Conservation (phyloP, 2,113 vertebrate species). For the Micronycteris hirsuta region DNA sequence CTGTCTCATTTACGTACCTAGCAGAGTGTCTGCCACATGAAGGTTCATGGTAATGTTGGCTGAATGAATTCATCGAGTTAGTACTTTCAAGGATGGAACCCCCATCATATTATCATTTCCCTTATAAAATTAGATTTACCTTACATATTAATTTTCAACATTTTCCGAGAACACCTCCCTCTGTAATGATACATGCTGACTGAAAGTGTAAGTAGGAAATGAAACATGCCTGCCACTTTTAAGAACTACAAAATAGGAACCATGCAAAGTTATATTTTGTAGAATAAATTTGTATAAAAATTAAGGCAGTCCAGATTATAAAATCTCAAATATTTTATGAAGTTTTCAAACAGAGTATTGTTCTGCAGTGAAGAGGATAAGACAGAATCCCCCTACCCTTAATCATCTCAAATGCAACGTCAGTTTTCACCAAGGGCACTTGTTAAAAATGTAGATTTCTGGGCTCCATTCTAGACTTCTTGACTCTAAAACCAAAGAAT, state of each 20-base stretch:
- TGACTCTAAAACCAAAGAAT: conserved; percentile 36
- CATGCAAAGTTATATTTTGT: not conserved
- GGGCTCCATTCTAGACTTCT: not conserved
- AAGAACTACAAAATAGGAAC: conserved; percentile 48
- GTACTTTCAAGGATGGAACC: not conserved
- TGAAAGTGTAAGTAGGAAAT: conserved; percentile 49
- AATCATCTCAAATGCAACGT: conserved; percentile 22
- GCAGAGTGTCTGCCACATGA: not conserved
- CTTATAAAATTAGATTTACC: conserved; percentile 40
- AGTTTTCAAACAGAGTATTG: conserved; percentile 3
- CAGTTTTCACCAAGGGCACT: not conserved
- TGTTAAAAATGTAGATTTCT: conserved; percentile 27
- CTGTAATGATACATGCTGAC: not conserved
- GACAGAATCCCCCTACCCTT: not conserved
- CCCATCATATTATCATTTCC: conserved; percentile 24
- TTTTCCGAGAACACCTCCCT: conserved; percentile 19
- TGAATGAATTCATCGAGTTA: conserved; percentile 12
- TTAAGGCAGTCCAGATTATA: conserved; percentile 22
- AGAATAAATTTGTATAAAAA: conserved; percentile 23
- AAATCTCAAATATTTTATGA: conserved; percentile 31
- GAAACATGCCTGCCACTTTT: conserved; percentile 33
- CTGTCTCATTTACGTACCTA: not conserved
- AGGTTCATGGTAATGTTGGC: not conserved
- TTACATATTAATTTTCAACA: not conserved
- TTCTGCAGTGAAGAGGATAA: conserved; percentile 3